Evolutionary conservation across 2,797 vertebrate genomes (phyloP), one percentile per base, ranked within the genome.

Genomic region (Danio tinwini): DNA sequence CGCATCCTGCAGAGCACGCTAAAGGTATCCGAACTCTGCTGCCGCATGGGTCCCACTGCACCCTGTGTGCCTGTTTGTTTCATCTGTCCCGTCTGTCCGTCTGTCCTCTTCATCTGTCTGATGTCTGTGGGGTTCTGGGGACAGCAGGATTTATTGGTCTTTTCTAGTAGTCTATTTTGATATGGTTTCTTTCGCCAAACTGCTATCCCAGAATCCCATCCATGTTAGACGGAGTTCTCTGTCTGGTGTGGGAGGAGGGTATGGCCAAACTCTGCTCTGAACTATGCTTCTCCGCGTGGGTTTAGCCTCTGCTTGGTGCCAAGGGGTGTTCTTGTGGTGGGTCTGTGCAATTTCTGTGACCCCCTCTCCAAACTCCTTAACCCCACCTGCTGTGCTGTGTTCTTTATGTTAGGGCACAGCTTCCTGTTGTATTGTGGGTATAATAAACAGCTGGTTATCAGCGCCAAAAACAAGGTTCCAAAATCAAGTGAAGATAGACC

Each of bases 1-100:
- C 94, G 97, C 91, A 97, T 99, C 89, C 95, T 99, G 87, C 96
- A 96, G 91, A 99, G 97, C 94, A 98, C 97, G 85, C 95, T 99
- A 91, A 99, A 99, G 97, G 98, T 98, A 91, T 76, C 42, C 44
- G 81, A 74, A 61, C 14, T 72, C 74, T 78, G 80, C 73, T 74
- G 77, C 73, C 50, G 78, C 80, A 82, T 78, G 77, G 80, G 78
- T 80, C 69, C 59, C 68, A 67, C 64, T 74, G 73, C 77, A 68
- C 50, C 76, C 6, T 64, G 45, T 67, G 72, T 80, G 63, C 81
- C 80, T 77, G 67, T 76, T 53, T 78, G 74, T 78, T 55, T 56
- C 68, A 67, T 85, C 65, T 80, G 78, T 86, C 65, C 62, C 29
- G 78, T 85, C 59, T 81, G 49, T 79, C 59, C 40, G 47, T 81